Evolutionary conservation across 2,113 vertebrate species (phyloP).

Genomic region (Eubucco bourcierii): DNA sequence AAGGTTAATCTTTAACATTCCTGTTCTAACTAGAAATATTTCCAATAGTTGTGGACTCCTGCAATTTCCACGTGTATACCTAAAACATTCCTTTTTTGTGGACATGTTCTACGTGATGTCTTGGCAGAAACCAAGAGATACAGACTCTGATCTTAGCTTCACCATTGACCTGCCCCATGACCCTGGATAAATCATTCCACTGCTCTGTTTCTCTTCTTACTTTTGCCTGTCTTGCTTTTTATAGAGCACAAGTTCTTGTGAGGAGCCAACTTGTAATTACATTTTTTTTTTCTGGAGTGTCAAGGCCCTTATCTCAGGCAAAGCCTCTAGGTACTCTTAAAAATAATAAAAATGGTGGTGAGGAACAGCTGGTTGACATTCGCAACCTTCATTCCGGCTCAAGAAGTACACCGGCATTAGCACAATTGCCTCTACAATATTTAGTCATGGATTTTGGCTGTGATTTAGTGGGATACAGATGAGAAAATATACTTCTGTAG

Average conservation of each 20-base stretch:
- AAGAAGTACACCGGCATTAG: neutral
- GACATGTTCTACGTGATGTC: constrained; percentile 51
- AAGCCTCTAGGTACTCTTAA: neutral
- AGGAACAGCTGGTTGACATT: neutral
- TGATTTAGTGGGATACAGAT: neutral
- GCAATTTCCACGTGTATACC: constrained; percentile 9
- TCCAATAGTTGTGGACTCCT: constrained; percentile 14
- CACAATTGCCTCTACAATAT: neutral
- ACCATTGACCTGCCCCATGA: constrained; percentile 22
- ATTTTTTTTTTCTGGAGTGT: neutral
- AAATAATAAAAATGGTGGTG: neutral
- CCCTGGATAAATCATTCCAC: constrained; percentile 56
- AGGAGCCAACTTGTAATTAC: neutral
- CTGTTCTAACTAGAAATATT: constrained; percentile 25
- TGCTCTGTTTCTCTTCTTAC: constrained; percentile 33
- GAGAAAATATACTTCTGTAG: neutral
- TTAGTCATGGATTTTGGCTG: neutral
- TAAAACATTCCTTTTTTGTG: constrained; percentile 41
- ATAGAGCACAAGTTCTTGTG: neutral
- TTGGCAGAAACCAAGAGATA: constrained; percentile 26
- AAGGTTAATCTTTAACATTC: constrained; percentile 50
- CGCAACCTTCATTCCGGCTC: neutral
- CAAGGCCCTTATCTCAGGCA: neutral
- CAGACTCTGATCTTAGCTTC: constrained; percentile 26
- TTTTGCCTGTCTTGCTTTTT: constrained; percentile 6